Conservation (phyloP, 53 echinoderm and acorn worm genomes). For the Astropecten irregularis region DNA sequence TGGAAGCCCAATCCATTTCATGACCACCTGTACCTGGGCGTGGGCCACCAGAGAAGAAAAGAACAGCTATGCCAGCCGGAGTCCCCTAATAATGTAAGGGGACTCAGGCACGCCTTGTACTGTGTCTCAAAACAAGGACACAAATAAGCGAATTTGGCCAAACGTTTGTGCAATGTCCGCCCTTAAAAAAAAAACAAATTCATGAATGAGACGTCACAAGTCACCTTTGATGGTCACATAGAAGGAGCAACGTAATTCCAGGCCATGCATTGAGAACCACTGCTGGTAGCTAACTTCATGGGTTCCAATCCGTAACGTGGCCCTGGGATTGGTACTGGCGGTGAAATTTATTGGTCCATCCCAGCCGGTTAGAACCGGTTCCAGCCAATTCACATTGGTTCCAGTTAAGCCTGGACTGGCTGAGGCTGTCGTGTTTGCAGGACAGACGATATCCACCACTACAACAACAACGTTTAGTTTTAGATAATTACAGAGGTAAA, state of each 20-base stretch:
- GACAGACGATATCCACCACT: conserved; percentile 8
- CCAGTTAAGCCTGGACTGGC: not conserved
- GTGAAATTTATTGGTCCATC: not conserved
- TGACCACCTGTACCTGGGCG: no score
- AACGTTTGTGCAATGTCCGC: not conserved
- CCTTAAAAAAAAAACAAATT: not conserved
- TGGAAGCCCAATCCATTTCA: no score
- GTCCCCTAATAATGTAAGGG: no score
- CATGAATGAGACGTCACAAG: not conserved
- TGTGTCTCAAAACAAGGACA: no score
- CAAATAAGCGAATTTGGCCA: no score
- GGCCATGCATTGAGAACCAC: not conserved
- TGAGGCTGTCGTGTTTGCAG: not conserved
- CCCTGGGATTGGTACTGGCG: not conserved
- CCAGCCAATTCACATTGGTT: not conserved
- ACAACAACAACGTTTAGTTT: not conserved
- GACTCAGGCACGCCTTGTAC: no score
- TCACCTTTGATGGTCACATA: not conserved
- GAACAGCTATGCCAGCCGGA: no score
- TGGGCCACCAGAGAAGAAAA: no score
- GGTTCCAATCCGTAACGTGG: not conserved
- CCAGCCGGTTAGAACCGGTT: conserved; percentile 20
- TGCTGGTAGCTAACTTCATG: conserved; percentile 2
- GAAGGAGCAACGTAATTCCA: not conserved
- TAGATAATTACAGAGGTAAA: no score